A percentile compares a stretch with the other conserved stretches of the same genome.
Conservation (phyloP, 2,888 invertebrate species). For the Athalia rosae region DNA sequence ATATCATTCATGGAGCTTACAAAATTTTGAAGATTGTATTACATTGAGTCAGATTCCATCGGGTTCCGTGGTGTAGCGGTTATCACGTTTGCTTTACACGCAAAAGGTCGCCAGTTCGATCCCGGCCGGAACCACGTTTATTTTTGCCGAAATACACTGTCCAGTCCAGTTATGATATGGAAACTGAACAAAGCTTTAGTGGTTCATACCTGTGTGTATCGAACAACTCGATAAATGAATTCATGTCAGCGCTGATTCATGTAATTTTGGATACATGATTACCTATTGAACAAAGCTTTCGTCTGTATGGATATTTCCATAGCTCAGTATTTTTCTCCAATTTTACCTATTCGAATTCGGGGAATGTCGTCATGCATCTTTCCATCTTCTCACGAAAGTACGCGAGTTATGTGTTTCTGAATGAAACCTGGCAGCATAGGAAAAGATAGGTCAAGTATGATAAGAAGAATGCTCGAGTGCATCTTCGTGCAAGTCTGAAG, state of each 20-base stretch:
- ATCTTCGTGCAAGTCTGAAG: conserved; percentile 19
- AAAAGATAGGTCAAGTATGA: conserved; percentile 55
- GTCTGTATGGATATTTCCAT: too few species aligned
- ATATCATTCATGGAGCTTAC: too few species aligned
- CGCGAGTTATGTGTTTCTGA: background rate
- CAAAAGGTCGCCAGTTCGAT: conserved; percentile 70
- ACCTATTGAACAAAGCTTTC: too few species aligned
- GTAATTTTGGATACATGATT: too few species aligned
- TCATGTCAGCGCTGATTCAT: too few species aligned
- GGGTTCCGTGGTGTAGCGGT: conserved; percentile 69
- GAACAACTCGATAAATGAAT: too few species aligned
- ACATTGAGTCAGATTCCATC: background rate
- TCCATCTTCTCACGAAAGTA: too few species aligned
- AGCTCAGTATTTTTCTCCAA: too few species aligned
- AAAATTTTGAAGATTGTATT: too few species aligned
- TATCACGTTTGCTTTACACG: conserved; percentile 70
- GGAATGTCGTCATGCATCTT: background rate
- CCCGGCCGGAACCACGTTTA: conserved; percentile 65
- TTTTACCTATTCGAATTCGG: too few species aligned
- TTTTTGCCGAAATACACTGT: conserved; percentile 46
- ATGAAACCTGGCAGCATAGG: conserved; percentile 20
- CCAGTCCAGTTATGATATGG: background rate
- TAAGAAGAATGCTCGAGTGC: conserved; percentile 52
- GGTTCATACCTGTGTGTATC: too few species aligned
- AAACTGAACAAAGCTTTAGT: background rate